Evolutionary conservation across 2,888 invertebrate species (phyloP).

Genomic region (Gortyna flavago): DNA sequence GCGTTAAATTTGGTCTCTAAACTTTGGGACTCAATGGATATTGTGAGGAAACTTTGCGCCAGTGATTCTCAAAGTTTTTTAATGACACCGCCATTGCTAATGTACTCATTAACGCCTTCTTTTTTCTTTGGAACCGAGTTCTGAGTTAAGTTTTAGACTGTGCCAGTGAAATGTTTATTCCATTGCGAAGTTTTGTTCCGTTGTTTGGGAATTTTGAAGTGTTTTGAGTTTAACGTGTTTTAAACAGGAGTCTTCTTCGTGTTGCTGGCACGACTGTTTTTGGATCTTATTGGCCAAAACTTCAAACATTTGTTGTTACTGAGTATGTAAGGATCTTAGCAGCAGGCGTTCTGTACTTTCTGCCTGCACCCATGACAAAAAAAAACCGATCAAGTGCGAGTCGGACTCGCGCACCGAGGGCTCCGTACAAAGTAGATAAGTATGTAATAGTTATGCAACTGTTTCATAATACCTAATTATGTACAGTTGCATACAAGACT

Average conservation of each 20-base stretch:
- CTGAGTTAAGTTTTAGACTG: constrained; percentile 23
- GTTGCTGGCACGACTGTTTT: background rate
- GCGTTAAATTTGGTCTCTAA: constrained; percentile 58
- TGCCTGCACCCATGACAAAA: too few species aligned
- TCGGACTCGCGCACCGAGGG: too few species aligned
- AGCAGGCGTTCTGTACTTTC: too few species aligned
- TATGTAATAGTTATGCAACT: too few species aligned
- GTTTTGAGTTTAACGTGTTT: constrained; percentile 2
- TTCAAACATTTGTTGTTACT: background rate
- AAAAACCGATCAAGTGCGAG: too few species aligned
- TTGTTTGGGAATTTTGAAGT: constrained; percentile 18
- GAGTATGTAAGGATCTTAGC: too few species aligned
- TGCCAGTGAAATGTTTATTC: constrained; percentile 35
- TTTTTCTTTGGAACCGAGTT: constrained; percentile 27
- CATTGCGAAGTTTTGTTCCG: constrained; percentile 26
- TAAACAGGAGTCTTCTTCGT: background rate
- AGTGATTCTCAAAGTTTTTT: constrained; percentile 58
- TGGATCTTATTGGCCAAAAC: background rate
- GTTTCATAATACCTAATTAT: too few species aligned
- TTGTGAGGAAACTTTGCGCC: constrained; percentile 49
- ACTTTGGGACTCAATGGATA: constrained; percentile 48
- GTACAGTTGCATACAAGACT: too few species aligned
- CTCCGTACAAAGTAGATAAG: too few species aligned
- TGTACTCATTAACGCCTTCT: constrained; percentile 50
- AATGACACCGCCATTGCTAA: constrained; percentile 56